phyloP scores from a whole-genome alignment of 2,797 vertebrate genomes.

The Rhinogobio ventralis region DNA sequence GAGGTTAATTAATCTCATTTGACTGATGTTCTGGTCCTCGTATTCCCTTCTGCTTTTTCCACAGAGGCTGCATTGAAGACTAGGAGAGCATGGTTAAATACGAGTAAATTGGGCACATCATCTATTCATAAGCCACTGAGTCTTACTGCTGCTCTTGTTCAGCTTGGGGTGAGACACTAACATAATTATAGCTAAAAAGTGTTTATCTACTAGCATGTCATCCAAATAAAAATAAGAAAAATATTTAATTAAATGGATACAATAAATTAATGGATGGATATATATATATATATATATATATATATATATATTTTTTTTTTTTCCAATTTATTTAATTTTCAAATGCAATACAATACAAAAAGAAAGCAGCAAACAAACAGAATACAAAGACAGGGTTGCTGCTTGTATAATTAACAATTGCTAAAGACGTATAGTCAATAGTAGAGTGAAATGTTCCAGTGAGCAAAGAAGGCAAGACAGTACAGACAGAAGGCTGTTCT shows the following conservation, averaged over 20 bases:
- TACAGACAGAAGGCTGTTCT: too few species aligned
- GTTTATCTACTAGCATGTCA: neutral
- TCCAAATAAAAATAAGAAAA: neutral
- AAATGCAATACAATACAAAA: too few species aligned
- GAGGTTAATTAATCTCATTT: neutral
- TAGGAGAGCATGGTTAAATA: slow-evolving; percentile 78
- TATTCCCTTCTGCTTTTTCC: slow-evolving; percentile 39
- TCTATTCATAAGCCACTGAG: slow-evolving; percentile 53
- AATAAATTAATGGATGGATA: too few species aligned
- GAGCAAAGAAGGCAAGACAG: too few species aligned
- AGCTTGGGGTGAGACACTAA: slow-evolving; percentile 54
- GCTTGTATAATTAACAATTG: too few species aligned
- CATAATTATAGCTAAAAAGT: neutral
- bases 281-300: too few species aligned
- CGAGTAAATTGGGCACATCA: slow-evolving; percentile 55
- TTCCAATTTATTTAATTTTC: too few species aligned
- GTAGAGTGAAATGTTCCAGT: too few species aligned
- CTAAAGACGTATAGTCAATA: too few species aligned
- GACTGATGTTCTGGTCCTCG: neutral
- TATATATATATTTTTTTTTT: too few species aligned
- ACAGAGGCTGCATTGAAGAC: slow-evolving; percentile 75
- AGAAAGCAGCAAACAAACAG: too few species aligned
- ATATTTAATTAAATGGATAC: neutral
- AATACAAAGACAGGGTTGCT: too few species aligned
- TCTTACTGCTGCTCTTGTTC: slow-evolving; percentile 46